Percentiles rank a stretch among this genome's conserved stretches.
These are phyloP conservation scores for Heterotilapia buettikoferi DNA, from an alignment of 2,113 vertebrate genomes.

Conservation along the genomic window DNA sequence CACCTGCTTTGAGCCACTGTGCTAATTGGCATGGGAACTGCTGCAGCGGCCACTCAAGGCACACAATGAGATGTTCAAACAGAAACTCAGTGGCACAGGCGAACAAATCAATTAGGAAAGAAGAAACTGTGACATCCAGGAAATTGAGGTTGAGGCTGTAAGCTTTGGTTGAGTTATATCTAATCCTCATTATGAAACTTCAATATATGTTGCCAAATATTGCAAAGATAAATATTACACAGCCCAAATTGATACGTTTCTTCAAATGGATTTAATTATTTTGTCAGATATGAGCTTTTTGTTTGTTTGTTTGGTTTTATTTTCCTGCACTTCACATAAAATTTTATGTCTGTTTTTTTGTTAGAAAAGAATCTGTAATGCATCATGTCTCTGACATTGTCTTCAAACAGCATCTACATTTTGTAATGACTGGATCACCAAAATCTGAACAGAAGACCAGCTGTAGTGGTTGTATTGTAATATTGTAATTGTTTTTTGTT, in stretches of 20 bases:
- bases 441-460: background rate
- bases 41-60: conserved; percentile 46
- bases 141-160: background rate
- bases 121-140: background rate
- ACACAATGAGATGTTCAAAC: conserved; percentile 9
- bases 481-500: background rate
- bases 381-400: background rate
- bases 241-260: background rate
- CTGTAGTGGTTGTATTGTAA: background rate
- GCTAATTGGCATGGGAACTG: conserved; percentile 79
- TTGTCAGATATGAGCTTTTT: background rate
- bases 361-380: background rate
- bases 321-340: background rate
- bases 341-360: background rate
- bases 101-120: conserved; percentile 39
- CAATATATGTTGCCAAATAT: background rate
- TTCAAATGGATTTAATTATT: background rate
- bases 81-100: background rate
- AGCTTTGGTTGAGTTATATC: background rate
- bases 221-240: background rate
- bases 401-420: background rate
- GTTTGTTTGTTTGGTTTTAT: background rate
- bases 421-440: background rate
- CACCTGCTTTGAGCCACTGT: conserved; percentile 83
- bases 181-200: background rate